These are phyloP conservation scores for Uria lomvia DNA, from an alignment of 2,113 vertebrate species.

Conservation along the genomic window DNA sequence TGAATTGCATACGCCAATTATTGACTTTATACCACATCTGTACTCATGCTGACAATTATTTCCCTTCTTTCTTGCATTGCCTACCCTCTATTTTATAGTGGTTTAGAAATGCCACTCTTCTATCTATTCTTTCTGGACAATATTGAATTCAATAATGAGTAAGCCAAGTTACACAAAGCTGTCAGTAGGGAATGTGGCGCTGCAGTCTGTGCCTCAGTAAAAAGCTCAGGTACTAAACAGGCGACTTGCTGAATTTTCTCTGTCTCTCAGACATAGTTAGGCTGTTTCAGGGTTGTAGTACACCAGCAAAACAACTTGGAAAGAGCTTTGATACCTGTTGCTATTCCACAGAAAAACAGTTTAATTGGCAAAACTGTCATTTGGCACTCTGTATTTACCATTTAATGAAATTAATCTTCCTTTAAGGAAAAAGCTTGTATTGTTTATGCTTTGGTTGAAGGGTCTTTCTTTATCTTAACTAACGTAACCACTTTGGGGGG, in stretches of 20 bases:
- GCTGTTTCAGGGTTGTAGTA: not conserved
- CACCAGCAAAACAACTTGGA: not conserved
- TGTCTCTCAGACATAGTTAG: not conserved
- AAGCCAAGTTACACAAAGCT: not conserved
- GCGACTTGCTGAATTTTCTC: not conserved
- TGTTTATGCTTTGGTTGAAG: not conserved
- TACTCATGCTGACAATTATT: not conserved
- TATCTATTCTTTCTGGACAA: not conserved
- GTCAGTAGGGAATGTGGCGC: not conserved
- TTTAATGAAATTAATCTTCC: not conserved
- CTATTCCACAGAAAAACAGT: not conserved
- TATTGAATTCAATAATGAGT: not conserved
- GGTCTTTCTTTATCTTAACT: not conserved
- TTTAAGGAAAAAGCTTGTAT: not conserved
- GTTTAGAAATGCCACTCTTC: not conserved
- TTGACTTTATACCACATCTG: not conserved
- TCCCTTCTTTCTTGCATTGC: not conserved
- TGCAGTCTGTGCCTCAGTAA: not conserved
- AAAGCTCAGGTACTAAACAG: fast-evolving
- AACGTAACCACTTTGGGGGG: fast-evolving
- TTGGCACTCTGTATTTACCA: not conserved
- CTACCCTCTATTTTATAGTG: not conserved
- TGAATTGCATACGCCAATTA: not conserved
- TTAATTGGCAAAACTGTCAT: not conserved
- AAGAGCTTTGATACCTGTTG: not conserved